Evolutionary conservation across 2,113 vertebrate species (phyloP).

Genomic region (Laticauda laticaudata): DNA sequence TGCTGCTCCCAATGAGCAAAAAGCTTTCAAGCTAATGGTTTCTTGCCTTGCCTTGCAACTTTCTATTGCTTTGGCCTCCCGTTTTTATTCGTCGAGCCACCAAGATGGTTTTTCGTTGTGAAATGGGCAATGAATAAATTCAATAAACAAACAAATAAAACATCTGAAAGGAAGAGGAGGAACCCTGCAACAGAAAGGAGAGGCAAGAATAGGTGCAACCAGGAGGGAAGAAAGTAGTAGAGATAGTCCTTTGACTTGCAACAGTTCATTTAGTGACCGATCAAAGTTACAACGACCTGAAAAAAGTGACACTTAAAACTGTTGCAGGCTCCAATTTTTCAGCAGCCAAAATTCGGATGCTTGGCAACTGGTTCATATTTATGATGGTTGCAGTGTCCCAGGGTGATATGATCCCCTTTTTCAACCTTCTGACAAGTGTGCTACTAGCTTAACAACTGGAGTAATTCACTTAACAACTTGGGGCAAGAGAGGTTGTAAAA

Average conservation of each 20-base stretch:
- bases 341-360: background rate
- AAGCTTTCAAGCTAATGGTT: slow-evolving; percentile 35
- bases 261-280: accelerated
- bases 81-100: background rate
- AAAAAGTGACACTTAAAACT: background rate
- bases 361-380: background rate
- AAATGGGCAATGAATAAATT: background rate
- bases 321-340: too few relatives aligned
- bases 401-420: background rate
- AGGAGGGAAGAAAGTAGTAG: background rate
- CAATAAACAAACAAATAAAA: background rate
- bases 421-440: background rate
- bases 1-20: background rate
- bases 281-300: background rate
- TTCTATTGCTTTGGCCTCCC: background rate
- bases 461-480: too few relatives aligned
- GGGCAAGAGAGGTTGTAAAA: background rate
- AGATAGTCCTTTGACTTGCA: accelerated
- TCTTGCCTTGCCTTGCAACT: background rate
- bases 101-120: background rate
- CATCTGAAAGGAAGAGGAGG: background rate
- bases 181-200: too few relatives aligned
- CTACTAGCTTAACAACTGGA: too few relatives aligned
- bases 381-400: background rate
- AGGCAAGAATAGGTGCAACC: background rate